phyloP scores from a whole-genome alignment of 2,113 vertebrate genomes.

The Rhipidura dahli region DNA sequence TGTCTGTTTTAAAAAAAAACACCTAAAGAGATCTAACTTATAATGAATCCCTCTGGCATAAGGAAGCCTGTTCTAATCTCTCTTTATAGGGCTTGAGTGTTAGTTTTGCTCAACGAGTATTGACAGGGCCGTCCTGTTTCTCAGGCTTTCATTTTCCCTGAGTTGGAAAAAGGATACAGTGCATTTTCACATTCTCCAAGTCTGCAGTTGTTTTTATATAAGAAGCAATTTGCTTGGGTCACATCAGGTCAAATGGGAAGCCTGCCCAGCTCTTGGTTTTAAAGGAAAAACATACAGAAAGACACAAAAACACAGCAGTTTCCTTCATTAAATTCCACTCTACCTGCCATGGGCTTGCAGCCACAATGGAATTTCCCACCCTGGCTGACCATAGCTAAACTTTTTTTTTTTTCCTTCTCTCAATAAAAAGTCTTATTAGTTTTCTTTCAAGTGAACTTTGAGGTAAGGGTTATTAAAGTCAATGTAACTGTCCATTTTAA shows the following conservation, averaged over 20 bases:
- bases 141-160: conserved; percentile 73
- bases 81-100: conserved; percentile 72
- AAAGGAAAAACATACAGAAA: conserved; percentile 89
- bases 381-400: conserved; percentile 77
- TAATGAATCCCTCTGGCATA: conserved; percentile 68
- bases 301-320: conserved; percentile 87
- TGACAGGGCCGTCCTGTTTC: conserved; percentile 74
- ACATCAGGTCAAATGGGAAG: conserved; percentile 83
- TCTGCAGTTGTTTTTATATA: conserved; percentile 86
- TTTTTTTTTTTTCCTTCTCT: conserved; percentile 12
- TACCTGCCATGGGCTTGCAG: conserved; percentile 84
- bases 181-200: conserved; percentile 81
- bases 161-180: conserved; percentile 76
- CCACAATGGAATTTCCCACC: conserved; percentile 87
- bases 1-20: conserved; percentile 49
- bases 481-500: conserved; percentile 48
- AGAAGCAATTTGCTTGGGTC: conserved; percentile 85
- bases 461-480: conserved; percentile 72
- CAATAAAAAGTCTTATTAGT: conserved; percentile 65
- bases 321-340: conserved; percentile 87
- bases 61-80: conserved; percentile 71
- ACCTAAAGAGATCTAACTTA: conserved; percentile 62
- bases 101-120: conserved; percentile 70
- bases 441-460: conserved; percentile 74
- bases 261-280: conserved; percentile 84